Evolutionary conservation across 2,113 vertebrate species (phyloP).

Genomic region (Probosciger aterrimus): DNA sequence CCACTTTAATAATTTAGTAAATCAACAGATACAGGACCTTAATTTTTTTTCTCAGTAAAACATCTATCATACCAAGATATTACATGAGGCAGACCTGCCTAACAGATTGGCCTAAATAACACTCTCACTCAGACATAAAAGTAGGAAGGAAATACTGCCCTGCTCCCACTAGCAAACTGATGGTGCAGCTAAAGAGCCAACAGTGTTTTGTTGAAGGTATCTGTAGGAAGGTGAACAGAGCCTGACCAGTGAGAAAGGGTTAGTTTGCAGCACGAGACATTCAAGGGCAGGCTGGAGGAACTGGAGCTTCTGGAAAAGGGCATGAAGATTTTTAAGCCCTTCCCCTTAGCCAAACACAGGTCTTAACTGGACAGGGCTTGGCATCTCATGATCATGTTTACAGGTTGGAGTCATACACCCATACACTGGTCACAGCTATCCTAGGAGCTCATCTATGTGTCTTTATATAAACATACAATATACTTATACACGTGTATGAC

Average conservation of each 20-base stretch:
- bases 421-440: neutral
- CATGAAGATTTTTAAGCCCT: neutral
- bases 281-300: neutral
- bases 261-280: neutral
- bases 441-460: neutral
- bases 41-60: neutral
- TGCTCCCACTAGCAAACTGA: neutral
- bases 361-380: neutral
- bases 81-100: neutral
- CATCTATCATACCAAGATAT: neutral
- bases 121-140: neutral
- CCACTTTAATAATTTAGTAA: neutral
- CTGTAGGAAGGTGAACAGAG: neutral
- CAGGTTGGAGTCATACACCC: neutral
- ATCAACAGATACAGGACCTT: neutral
- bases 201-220: neutral
- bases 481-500: neutral
- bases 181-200: neutral
- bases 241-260: neutral
- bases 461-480: neutral
- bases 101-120: neutral
- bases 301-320: neutral
- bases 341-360: neutral
- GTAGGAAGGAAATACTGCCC: neutral
- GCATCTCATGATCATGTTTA: neutral